These are phyloP conservation scores for Eleginops maclovinus DNA, from an alignment of 2,113 vertebrate species.

Conservation along the genomic window DNA sequence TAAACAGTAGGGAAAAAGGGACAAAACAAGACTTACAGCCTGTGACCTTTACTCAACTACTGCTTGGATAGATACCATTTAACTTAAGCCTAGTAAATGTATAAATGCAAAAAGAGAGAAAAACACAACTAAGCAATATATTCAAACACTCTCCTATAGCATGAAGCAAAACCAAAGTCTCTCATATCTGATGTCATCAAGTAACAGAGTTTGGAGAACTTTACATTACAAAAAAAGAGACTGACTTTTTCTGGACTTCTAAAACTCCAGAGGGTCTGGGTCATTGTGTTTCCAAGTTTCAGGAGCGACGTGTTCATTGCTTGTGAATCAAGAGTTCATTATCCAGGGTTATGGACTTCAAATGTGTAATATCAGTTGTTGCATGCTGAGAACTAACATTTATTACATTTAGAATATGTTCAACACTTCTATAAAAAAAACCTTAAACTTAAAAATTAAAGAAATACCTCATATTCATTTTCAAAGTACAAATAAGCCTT, in stretches of 20 bases:
- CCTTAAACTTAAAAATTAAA: too few species aligned
- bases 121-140: not conserved
- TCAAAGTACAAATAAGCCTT: slow-evolving; percentile 32
- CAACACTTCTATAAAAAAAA: too few species aligned
- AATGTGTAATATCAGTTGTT: slow-evolving; percentile 10
- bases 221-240: slow-evolving; percentile 32
- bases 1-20: slow-evolving; percentile 45
- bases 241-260: slow-evolving; percentile 27
- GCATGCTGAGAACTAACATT: not conserved
- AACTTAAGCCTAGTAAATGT: not conserved
- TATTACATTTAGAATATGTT: not conserved
- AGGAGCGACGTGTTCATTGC: slow-evolving; percentile 19
- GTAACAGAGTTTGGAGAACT: slow-evolving; percentile 26
- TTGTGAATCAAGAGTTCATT: slow-evolving; percentile 31
- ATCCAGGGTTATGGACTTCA: not conserved
- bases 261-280: slow-evolving; percentile 21
- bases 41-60: slow-evolving; percentile 7
- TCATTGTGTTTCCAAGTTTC: slow-evolving; percentile 6
- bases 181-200: slow-evolving; percentile 23
- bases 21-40: slow-evolving; percentile 34
- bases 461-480: slow-evolving; percentile 61
- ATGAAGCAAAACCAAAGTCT: slow-evolving; percentile 14
- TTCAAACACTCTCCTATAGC: slow-evolving; percentile 11
- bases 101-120: slow-evolving; percentile 1
- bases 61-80: not conserved